Evolutionary conservation across 1,140 invertebrate genomes (phyloP), one percentile per base, ranked within the genome.

Genomic region (Trialeurodes vaporariorum): DNA sequence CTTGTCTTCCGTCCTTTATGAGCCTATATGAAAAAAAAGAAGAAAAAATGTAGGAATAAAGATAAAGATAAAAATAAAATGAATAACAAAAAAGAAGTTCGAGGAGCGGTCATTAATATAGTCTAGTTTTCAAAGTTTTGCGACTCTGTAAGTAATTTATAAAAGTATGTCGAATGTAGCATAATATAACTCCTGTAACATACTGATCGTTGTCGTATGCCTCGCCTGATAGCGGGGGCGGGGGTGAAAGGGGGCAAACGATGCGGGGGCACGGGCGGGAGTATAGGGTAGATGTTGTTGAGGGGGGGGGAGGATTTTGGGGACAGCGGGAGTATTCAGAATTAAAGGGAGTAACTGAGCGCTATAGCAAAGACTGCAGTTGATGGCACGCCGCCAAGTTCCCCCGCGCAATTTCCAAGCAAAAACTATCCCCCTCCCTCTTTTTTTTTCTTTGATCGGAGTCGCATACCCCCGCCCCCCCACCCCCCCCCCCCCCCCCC

Each of bases 401-500:
- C 34, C 34, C 17, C 34, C 34, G 34, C 17, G 5, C 17, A 5
- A 17, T 5, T 49, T 5, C 34, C 34, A 5, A 17, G 34, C 34
- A 17, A 49, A 49, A 49, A 49, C 34, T 49, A 49, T 49, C 5
- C 34, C 34, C 34, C n/a, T n/a, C n/a, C n/a, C n/a, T n/a, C n/a
- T 5, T 5, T 49, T 49, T 49, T 49, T 49, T 17, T 49, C 17
- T 49, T 49, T 49, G 5, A 5, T 17, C 34, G 34, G 34, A 49
- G 34, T 49, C 34, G 34, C 34, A 49, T 9, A 58, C 64, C 27
- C 27, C 68, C 59, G 61, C 40, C 27, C 40, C n/a, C 25, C 26
- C 23, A 49, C 65, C 49, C 64, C 64, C 27, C 27, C 68, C 59
- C 65, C 40, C 27, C 40, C n/a, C 25, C 26, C 23, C 64, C 65